Conservation (phyloP, 1,140 invertebrate genomes). For the Bombus waltoni region DNA sequence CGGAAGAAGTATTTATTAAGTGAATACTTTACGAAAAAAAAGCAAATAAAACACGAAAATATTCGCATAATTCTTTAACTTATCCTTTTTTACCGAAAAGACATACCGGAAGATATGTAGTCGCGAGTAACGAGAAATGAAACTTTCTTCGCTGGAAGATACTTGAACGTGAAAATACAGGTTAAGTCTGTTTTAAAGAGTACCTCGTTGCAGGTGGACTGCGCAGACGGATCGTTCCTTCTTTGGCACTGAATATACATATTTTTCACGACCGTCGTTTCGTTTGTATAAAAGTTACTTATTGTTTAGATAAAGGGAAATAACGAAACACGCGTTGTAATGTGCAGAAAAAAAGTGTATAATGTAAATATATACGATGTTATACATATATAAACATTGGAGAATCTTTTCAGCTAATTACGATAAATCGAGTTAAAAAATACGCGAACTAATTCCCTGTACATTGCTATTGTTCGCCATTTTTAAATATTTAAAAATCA, state of each 20-base stretch:
- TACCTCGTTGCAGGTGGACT: neutral
- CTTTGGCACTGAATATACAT: no score
- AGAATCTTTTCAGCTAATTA: slow-evolving; percentile 11
- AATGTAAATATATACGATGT: slow-evolving; percentile 34
- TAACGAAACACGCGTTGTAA: slow-evolving; percentile 1
- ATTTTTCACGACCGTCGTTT: neutral
- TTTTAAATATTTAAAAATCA: neutral
- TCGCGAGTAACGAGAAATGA: slow-evolving; percentile 23
- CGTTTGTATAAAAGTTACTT: slow-evolving; percentile 10
- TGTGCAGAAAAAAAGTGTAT: slow-evolving; percentile 24
- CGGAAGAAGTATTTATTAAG: slow-evolving; percentile 44
- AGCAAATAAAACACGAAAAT: slow-evolving; percentile 39
- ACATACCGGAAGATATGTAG: neutral
- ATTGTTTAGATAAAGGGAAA: neutral
- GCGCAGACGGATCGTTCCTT: neutral
- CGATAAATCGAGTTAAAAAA: neutral
- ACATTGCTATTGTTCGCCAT: neutral
- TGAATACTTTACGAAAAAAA: slow-evolving; percentile 35
- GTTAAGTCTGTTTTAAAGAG: neutral
- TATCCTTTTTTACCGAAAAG: slow-evolving; percentile 23
- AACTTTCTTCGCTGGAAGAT: no score
- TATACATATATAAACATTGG: slow-evolving; percentile 22
- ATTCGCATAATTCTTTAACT: slow-evolving; percentile 34
- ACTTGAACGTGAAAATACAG: neutral
- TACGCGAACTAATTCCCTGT: neutral